Percentiles rank a stretch among this genome's conserved stretches.
Evolutionary conservation across 2,797 vertebrate genomes (phyloP).

Genomic region (Acipenser transmontanus): DNA sequence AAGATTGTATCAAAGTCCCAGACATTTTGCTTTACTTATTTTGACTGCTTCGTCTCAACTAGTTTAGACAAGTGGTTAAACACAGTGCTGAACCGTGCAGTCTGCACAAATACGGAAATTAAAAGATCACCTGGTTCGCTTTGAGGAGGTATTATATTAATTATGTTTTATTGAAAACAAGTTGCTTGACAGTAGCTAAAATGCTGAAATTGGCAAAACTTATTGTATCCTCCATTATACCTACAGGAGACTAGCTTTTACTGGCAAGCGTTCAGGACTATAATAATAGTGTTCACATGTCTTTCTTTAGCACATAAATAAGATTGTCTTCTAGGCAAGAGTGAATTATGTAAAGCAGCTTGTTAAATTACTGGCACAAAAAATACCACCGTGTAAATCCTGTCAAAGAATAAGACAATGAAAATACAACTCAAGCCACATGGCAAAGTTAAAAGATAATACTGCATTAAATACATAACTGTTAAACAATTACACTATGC

Average conservation of each 20-base stretch:
- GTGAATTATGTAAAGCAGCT: constrained; percentile 21
- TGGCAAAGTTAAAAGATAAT: no score
- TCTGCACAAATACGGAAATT: constrained; percentile 11
- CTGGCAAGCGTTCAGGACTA: constrained; percentile 20
- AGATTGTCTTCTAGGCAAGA: constrained; percentile 28
- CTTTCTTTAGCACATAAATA: constrained; percentile 21
- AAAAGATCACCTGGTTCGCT: background rate
- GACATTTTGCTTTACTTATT: constrained; percentile 32
- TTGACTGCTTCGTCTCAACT: constrained; percentile 48
- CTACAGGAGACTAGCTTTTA: constrained; percentile 24
- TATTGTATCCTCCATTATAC: constrained; percentile 10
- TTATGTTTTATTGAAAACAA: constrained; percentile 22
- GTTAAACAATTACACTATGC: no score
- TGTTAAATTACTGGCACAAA: constrained; percentile 1
- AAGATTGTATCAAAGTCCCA: constrained; percentile 38
- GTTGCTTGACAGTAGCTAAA: constrained; percentile 8
- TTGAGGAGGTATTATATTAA: constrained; percentile 9
- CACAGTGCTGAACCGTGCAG: constrained; percentile 27
- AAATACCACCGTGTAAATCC: no score
- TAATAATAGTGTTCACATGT: constrained; percentile 23
- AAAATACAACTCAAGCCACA: no score
- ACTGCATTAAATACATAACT: no score
- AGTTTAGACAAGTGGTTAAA: constrained; percentile 44
- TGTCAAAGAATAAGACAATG: no score
- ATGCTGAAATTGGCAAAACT: constrained; percentile 3